Conservation (phyloP, 2,888 invertebrate genomes). For the Drosophila robusta region DNA sequence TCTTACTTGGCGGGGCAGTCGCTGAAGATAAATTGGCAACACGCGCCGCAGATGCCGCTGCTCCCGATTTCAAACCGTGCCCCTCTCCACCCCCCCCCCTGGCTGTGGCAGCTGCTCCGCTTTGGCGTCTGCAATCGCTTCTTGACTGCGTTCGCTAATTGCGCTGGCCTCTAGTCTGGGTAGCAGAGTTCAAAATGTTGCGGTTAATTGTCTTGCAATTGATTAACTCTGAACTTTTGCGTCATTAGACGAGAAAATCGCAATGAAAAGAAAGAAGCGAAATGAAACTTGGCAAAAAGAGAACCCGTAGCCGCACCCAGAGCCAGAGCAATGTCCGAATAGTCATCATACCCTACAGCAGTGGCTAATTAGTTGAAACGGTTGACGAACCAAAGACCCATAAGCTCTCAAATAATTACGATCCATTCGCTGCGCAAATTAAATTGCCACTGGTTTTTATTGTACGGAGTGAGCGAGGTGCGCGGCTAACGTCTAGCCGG, state of each 20-base stretch:
- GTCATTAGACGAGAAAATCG: conserved; percentile 40
- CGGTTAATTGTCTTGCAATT: conserved; percentile 65
- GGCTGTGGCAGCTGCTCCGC: conserved; percentile 32
- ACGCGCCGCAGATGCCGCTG: conserved; percentile 65
- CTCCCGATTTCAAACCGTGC: conserved; percentile 8
- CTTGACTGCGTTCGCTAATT: conserved; percentile 54
- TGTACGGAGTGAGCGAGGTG: background rate
- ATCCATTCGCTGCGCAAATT: conserved; percentile 58
- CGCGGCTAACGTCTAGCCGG: conserved; percentile 35
- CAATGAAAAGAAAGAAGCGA: conserved; percentile 5
- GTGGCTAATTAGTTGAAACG: conserved; percentile 58
- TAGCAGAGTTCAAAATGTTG: conserved; percentile 50
- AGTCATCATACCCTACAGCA: conserved; percentile 22
- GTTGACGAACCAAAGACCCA: conserved; percentile 37
- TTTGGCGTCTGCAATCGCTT: conserved; percentile 26
- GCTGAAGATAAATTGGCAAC: conserved; percentile 75
- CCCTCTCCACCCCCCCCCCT: background rate
- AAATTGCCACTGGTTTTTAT: conserved; percentile 71
- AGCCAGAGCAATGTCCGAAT: conserved; percentile 15
- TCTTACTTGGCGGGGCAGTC: conserved; percentile 55
- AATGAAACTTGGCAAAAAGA: conserved; percentile 13
- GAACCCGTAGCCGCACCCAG: conserved; percentile 35
- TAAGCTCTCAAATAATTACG: conserved; percentile 47
- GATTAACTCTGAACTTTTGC: conserved; percentile 59
- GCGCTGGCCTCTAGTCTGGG: conserved; percentile 42